Base-by-base conservation (phyloP, 2,113 vertebrate species). In the Picathartes gymnocephalus region DNA sequence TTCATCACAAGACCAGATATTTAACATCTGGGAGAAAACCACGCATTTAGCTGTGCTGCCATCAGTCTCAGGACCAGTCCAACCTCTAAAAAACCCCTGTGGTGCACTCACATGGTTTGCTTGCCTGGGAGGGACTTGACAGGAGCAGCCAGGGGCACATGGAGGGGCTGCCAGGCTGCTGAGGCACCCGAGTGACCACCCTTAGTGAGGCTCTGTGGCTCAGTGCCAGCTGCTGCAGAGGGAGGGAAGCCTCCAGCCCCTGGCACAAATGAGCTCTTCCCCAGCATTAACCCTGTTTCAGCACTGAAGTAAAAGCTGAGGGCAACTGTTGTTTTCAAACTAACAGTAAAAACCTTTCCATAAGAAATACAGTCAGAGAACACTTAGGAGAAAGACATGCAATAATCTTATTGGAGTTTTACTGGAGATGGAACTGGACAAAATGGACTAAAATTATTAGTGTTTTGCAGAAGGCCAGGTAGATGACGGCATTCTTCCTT, bases 41-140 rank as follows among this genome's bases (percentile, higher is more conserved):
- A 27, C 3, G 7, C 64, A 20, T 40, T 40, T 11, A 51, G 65
- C 31, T 50, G 35, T 27, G 33, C 65, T 61, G 54, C 40, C 47
- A 70, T 44, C 37, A 57, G 27, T 10, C 40, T 76, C 33, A 8
- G 64, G 40, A 81, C 10, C 11, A 19, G n/a, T n/a, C 25, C 23
- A 22, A 10, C 22, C 61, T 54, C 39, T 18, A 39, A 61, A 35
- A 70, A 23, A 21, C 10, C 27, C 47, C 65, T 0, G 2, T 7
- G 28, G 33, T 6, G 12, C 42, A 35, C 31, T 54, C 4, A 0
- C 2, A 0, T 12, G 27, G 25, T 30, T 50, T 31, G 22, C 13
- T 25, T 15, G 15, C 35, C 50, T 39, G 3, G 10, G 8, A 47
- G 57, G 3, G 4, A n/a, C 54, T 24, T 2, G 10, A 31, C 42